A percentile compares a stretch with the other conserved stretches of the same genome.
Conservation (phyloP, 2,113 vertebrate genomes). For the Isichthys henryi region DNA sequence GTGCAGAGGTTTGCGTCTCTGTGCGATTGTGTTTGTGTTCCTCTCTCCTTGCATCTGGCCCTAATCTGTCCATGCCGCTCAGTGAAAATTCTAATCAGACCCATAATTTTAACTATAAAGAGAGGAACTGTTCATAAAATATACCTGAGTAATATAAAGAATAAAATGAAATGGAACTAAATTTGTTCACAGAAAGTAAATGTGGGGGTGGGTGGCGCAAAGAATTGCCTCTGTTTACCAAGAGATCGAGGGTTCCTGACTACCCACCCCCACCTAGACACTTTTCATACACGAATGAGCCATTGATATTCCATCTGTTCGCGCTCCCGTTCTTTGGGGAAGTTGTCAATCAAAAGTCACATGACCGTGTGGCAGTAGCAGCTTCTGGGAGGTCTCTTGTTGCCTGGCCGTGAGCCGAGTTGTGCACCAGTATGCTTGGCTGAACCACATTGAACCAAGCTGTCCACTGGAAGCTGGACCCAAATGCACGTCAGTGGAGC, state of each 20-base stretch:
- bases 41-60: background rate
- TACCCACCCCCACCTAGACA: conserved; percentile 56
- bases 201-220: background rate
- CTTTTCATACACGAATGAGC: conserved; percentile 89
- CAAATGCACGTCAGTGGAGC: conserved; percentile 76
- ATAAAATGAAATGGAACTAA: background rate
- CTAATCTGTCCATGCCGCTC: background rate
- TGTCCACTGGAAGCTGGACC: conserved; percentile 77
- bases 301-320: conserved; percentile 98
- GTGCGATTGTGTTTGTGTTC: background rate
- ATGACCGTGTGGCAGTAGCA: conserved; percentile 59
- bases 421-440: conserved; percentile 38
- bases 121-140: background rate
- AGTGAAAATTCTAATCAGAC: background rate
- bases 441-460: conserved; percentile 58
- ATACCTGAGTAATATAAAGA: background rate
- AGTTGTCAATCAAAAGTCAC: conserved; percentile 93
- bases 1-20: background rate
- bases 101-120: background rate
- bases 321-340: conserved; percentile 87
- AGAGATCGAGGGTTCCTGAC: too few relatives aligned
- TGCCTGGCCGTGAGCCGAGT: conserved; percentile 64
- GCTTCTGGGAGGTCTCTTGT: conserved; percentile 75
- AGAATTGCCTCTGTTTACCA: conserved; percentile 54
- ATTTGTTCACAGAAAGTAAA: conserved; percentile 36